Percentiles rank a stretch among this genome's conserved stretches.
Conservation (phyloP, 2,113 vertebrate genomes). For the Beaufortia kweichowensis region DNA sequence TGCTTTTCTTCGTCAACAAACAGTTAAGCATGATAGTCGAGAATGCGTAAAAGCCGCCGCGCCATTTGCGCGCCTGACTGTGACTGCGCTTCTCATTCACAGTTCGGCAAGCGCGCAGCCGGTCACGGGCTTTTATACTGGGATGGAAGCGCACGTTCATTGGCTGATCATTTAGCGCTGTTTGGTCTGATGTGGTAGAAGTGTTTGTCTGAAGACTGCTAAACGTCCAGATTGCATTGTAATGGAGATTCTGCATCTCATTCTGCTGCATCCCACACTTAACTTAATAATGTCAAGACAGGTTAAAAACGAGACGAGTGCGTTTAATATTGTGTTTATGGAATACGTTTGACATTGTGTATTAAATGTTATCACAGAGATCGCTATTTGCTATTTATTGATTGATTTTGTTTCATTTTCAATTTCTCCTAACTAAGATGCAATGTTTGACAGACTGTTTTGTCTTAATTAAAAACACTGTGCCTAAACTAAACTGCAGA, state of each 20-base stretch:
- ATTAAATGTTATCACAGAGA: no score
- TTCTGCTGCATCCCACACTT: no score
- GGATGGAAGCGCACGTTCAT: background rate
- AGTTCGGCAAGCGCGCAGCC: background rate
- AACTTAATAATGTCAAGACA: no score
- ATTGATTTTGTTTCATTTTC: no score
- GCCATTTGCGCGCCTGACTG: background rate
- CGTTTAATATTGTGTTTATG: no score
- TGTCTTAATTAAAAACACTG: slow-evolving; percentile 8
- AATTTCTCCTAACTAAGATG: background rate
- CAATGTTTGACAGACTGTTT: slow-evolving; percentile 1
- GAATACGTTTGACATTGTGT: no score
- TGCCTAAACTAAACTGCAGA: slow-evolving; percentile 12
- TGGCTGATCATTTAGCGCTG: background rate
- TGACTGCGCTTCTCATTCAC: background rate
- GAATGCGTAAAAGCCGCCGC: background rate
- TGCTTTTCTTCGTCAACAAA: background rate
- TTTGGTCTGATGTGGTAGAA: background rate
- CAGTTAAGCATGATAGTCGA: slow-evolving; percentile 12
- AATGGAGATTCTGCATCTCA: no score
- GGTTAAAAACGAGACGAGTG: no score
- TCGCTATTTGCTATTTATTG: no score
- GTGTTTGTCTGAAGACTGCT: no score
- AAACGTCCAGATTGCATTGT: no score
- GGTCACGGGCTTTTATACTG: slow-evolving; percentile 3